phyloP scores from a whole-genome alignment of 2,113 vertebrate species.

The Phoenicopterus ruber region DNA sequence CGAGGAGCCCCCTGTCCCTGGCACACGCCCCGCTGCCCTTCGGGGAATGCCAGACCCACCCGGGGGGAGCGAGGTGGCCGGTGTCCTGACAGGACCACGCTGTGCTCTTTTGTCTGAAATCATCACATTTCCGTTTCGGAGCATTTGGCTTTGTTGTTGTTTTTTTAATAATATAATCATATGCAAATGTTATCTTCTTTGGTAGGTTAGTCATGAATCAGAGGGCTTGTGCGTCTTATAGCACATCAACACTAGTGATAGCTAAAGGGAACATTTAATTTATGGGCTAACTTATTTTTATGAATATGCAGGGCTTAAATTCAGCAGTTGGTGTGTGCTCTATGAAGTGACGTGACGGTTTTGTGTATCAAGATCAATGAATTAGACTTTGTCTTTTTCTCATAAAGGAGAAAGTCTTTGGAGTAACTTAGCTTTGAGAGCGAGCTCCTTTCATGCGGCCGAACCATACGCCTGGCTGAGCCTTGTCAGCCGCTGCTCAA shows the following conservation, averaged over 20 bases:
- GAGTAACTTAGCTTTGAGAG: constrained; percentile 19
- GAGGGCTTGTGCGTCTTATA: constrained; percentile 66
- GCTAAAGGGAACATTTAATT: constrained; percentile 70
- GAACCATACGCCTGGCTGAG: not conserved
- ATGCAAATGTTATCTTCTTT: constrained; percentile 70
- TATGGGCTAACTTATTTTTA: constrained; percentile 71
- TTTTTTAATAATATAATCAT: constrained; percentile 64
- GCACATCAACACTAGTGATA: constrained; percentile 64
- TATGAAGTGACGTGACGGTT: constrained; percentile 66
- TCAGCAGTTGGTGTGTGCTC: constrained; percentile 69
- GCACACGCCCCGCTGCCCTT: not conserved
- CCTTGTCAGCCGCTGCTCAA: not conserved
- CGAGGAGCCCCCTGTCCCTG: not conserved
- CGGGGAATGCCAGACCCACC: not conserved
- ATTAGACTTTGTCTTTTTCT: constrained; percentile 62
- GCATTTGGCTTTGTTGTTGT: constrained; percentile 67
- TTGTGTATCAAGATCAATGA: constrained; percentile 69
- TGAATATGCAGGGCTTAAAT: constrained; percentile 68
- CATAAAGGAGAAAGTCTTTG: constrained; percentile 40
- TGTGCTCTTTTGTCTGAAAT: constrained; percentile 48
- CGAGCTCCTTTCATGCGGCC: constrained; percentile 11
- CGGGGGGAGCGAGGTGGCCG: accelerated
- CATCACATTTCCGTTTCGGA: not conserved
- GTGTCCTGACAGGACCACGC: not conserved
- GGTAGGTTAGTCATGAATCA: constrained; percentile 70